These are phyloP conservation scores for Orthosia gothica DNA, from an alignment of 2,888 invertebrate species.

Conservation along the genomic window DNA sequence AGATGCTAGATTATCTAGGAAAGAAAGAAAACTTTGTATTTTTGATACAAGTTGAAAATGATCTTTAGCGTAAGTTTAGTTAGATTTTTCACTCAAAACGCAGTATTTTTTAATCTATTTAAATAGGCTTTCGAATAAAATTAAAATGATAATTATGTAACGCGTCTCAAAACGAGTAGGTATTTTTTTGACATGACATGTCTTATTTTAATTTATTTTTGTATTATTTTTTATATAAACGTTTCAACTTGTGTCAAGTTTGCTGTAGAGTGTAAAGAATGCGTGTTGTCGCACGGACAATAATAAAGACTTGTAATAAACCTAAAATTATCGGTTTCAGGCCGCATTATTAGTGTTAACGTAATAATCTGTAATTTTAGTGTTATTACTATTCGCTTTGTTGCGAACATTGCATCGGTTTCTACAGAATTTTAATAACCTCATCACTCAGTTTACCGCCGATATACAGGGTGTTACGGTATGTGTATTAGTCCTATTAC, in stretches of 20 bases:
- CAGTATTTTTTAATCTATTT: slow-evolving; percentile 41
- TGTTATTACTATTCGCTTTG: slow-evolving; percentile 32
- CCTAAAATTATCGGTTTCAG: slow-evolving; percentile 48
- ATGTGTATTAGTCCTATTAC: no score
- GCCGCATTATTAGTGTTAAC: slow-evolving; percentile 6
- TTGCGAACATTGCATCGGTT: slow-evolving; percentile 25
- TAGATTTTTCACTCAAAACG: slow-evolving; percentile 23
- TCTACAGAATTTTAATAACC: slow-evolving; percentile 35
- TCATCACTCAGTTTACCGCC: background rate
- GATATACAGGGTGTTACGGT: background rate
- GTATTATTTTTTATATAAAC: slow-evolving; percentile 14
- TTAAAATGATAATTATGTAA: slow-evolving; percentile 1
- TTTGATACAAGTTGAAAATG: slow-evolving; percentile 62
- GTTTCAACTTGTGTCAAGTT: slow-evolving; percentile 60
- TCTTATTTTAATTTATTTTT: slow-evolving; percentile 25
- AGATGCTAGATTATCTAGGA: slow-evolving; percentile 37
- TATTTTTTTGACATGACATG: slow-evolving; percentile 32
- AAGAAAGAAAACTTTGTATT: slow-evolving; percentile 35
- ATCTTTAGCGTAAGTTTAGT: slow-evolving; percentile 44
- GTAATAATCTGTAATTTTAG: slow-evolving; percentile 43
- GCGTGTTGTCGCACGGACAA: slow-evolving; percentile 53
- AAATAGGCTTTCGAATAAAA: slow-evolving; percentile 8
- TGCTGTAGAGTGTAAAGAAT: slow-evolving; percentile 15
- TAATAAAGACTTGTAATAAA: slow-evolving; percentile 48
- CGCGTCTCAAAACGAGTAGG: slow-evolving; percentile 1